Evolutionary conservation across 2,113 vertebrate species (phyloP).

Genomic region (Vanacampus margaritifer): DNA sequence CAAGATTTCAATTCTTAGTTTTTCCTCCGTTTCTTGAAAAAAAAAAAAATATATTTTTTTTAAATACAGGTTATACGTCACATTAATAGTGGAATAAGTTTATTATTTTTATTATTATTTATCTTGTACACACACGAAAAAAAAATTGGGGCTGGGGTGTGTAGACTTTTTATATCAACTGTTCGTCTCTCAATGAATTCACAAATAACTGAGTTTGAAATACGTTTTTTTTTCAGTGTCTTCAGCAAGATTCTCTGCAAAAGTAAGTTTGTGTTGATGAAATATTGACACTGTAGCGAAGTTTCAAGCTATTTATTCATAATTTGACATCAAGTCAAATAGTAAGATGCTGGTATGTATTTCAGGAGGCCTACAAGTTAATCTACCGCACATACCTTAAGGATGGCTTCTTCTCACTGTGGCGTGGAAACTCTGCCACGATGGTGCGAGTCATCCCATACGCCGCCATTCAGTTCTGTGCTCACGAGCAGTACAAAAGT

Average conservation of each 20-base stretch:
- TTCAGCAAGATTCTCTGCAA: conserved; percentile 93
- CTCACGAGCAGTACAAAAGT: conserved; percentile 92
- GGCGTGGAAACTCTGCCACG: conserved; percentile 96
- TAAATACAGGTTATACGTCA: too few relatives aligned
- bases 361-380: conserved; percentile 88
- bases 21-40: too few relatives aligned
- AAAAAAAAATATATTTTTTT: too few relatives aligned
- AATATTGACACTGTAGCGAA: background rate
- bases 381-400: conserved; percentile 92
- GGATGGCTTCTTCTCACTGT: conserved; percentile 90
- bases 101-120: too few relatives aligned
- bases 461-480: conserved; percentile 96
- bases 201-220: background rate
- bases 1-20: too few relatives aligned
- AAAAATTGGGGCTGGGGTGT: background rate
- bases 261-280: conserved; percentile 70
- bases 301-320: background rate
- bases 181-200: background rate
- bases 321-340: background rate
- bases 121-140: background rate
- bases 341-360: background rate
- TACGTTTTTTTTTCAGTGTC: conserved; percentile 80
- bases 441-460: conserved; percentile 97
- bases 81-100: too few relatives aligned
- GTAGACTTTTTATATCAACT: background rate